Base-by-base conservation (phyloP, 2,113 vertebrate genomes). In the Dascyllus trimaculatus region DNA sequence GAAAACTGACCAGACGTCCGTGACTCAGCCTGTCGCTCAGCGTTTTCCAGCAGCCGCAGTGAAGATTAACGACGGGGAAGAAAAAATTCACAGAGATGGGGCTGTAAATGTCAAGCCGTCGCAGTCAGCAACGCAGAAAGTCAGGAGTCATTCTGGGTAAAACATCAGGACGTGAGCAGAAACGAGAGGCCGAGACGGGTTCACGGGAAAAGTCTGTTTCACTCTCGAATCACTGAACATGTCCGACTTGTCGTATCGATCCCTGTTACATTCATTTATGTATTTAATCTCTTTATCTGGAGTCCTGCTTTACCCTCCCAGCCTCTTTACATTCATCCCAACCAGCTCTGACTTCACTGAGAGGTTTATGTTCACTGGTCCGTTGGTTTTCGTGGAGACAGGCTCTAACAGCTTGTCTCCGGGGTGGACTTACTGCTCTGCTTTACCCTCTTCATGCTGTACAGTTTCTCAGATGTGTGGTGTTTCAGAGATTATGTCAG, bases 21-120 rank as follows among this genome's bases (percentile, higher is more conserved):
- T 51, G 62, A 66, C 18, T 72, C 58, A 29, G 18, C 13, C 19
- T 22, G 43, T 21, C 69, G 3, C n/a, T 38, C 69, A 32, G 32
- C 13, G 61, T 32, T 75, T 64, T 70, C 25, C n/a, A 53, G 26
- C 38, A 54, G 45, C 29, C 15, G 54, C 56, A 21, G 22, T 19
- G 24, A 51, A 51, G 58, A 46, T 6, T 8, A 43, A 49, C 14
- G 66, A 29, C 0, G 0, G 35, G n/a, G 21, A 60, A 14, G 7
- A 35, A 35, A 35, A 35, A 35, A 35, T 35, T 35, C 40, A 1
- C 13, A 68, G 10, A 29, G 29, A 78, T 59, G 64, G 49, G 32
- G 26, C 1, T 26, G 15, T 49, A 85, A 85, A 85, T 74, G 74
- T 78, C 82, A 53, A 15, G 54, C 54, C 70, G 4, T 24, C 8